phyloP scores from a whole-genome alignment of 2,113 vertebrate genomes.

The Dendrocopos noguchii region DNA sequence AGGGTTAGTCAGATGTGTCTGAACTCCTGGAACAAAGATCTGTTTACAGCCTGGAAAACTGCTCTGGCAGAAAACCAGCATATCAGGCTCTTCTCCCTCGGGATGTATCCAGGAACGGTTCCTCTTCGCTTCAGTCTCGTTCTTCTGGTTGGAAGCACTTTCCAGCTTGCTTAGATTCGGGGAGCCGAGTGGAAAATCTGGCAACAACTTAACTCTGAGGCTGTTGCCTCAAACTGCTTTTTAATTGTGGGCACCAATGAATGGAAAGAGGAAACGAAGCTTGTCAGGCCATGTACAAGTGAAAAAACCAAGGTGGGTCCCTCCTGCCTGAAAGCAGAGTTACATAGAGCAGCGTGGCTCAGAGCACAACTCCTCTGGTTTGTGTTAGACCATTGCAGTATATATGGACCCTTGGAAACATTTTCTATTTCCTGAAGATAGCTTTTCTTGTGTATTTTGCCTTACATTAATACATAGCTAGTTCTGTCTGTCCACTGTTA shows the following conservation, averaged over 20 bases:
- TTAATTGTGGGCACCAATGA: not conserved
- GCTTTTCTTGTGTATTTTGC: not conserved
- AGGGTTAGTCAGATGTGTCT: not conserved
- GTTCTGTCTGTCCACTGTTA: not conserved
- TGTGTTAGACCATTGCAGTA: not conserved
- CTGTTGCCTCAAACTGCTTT: not conserved
- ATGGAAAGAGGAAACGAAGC: not conserved
- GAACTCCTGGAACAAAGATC: not conserved
- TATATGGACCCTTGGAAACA: not conserved
- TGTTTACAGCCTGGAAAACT: slow-evolving; percentile 17
- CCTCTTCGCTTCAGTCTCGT: not conserved
- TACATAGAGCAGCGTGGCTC: not conserved
- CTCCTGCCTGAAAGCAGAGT: not conserved
- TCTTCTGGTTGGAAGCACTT: slow-evolving; percentile 8
- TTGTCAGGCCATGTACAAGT: not conserved
- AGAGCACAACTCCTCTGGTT: accelerated
- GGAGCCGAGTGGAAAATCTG: not conserved
- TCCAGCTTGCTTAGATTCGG: not conserved
- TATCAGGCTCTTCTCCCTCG: not conserved
- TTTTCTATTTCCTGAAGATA: not conserved
- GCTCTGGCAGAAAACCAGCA: not conserved
- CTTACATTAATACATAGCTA: not conserved
- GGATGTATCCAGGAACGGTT: not conserved
- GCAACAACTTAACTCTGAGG: not conserved
- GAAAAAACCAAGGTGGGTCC: not conserved